Evolutionary conservation across 2,113 vertebrate species (phyloP).

Genomic region (Geococcyx californianus): DNA sequence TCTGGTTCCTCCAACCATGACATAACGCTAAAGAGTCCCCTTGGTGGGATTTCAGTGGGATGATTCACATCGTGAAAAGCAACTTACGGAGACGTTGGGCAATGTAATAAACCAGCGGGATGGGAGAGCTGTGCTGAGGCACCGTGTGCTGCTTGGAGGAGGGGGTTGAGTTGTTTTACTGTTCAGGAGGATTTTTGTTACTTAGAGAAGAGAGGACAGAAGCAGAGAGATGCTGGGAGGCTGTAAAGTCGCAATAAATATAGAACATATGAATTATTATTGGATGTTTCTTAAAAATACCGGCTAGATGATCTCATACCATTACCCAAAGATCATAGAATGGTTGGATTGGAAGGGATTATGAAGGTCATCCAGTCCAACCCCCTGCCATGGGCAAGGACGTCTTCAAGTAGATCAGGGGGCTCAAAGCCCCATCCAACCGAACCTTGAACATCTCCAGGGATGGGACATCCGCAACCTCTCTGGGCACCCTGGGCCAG

Average conservation of each 20-base stretch:
- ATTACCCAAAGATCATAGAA: too few species aligned
- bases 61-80: background rate
- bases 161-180: accelerated
- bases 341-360: too few species aligned
- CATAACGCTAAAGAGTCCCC: background rate
- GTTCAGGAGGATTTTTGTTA: accelerated
- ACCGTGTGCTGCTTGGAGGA: accelerated
- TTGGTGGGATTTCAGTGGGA: background rate
- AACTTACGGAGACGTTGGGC: accelerated
- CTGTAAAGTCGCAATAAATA: background rate
- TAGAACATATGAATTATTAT: accelerated
- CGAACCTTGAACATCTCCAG: too few species aligned
- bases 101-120: accelerated
- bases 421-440: too few species aligned
- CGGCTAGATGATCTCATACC: background rate
- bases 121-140: accelerated
- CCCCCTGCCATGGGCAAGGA: too few species aligned
- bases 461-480: too few species aligned
- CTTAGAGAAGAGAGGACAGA: background rate
- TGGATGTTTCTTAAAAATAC: background rate
- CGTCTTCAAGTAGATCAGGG: too few species aligned
- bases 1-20: background rate
- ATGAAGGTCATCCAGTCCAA: too few species aligned
- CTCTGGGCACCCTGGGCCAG: too few species aligned
- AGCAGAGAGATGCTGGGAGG: background rate